phyloP scores from a whole-genome alignment of 2,888 invertebrate species.

The Asteroscopus sphinx region DNA sequence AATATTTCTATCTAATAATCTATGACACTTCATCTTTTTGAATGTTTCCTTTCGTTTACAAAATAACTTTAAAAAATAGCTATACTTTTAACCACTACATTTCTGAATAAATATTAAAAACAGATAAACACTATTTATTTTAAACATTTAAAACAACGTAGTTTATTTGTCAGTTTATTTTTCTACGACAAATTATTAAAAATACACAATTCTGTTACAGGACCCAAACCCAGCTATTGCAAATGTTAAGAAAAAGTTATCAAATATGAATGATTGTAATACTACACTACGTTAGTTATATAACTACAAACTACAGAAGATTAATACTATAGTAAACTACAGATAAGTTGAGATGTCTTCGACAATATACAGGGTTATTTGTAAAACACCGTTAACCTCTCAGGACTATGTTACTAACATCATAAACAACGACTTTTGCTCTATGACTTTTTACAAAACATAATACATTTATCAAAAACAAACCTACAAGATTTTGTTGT shows the following conservation, averaged over 20 bases:
- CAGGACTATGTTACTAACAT: no score
- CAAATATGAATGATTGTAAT: constrained; percentile 75
- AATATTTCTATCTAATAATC: constrained; percentile 3
- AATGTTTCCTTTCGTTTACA: neutral
- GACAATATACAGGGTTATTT: no score
- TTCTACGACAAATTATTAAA: constrained; percentile 44
- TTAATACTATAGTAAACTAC: constrained; percentile 20
- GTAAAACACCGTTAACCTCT: no score
- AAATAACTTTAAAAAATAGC: constrained; percentile 29
- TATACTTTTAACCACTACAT: constrained; percentile 7
- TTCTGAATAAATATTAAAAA: constrained; percentile 12
- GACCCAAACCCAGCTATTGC: constrained; percentile 86
- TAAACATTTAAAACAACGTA: constrained; percentile 39
- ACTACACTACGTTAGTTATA: constrained; percentile 6
- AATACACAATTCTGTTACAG: constrained; percentile 56
- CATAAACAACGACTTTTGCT: no score
- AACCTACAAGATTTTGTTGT: no score
- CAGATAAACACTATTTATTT: constrained; percentile 19
- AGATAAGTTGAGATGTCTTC: neutral
- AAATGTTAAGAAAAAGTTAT: constrained; percentile 49
- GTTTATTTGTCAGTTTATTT: constrained; percentile 46
- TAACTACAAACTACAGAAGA: constrained; percentile 11
- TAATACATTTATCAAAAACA: no score
- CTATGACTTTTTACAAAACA: no score
- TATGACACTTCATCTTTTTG: no score